Base-by-base conservation (phyloP, 2,113 vertebrate genomes). In the Ctenomys sociabilis region DNA sequence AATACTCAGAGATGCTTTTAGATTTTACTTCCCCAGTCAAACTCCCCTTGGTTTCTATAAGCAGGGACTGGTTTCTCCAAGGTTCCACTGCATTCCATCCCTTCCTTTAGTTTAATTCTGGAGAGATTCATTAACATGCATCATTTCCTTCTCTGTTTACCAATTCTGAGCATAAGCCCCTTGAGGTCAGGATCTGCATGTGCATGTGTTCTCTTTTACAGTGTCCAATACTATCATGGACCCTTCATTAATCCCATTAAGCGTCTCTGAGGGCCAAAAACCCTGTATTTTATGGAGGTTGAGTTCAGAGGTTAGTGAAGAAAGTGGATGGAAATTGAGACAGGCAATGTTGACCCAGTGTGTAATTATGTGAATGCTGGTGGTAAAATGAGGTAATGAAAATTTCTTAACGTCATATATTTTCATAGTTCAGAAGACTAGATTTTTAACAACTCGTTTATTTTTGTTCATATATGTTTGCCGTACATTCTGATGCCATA, bases 101-200 rank as follows among this genome's bases (percentile, higher is more conserved):
- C 37, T 57, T 86, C 24, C 28, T 91, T 92, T 78, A 72, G 32
- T 84, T n/a, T 68, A 43, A 68, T 49, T 68, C 22, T 64, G 88
- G 4, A 28, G 68, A 12, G 24, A 24, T 52, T 88, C 45, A 73
- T 78, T 81, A 54, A 30, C 54, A 10, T n/a, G 57, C 24, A 37
- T 9, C 72, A n/a, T 30, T 90, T 81, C 70, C 4, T 95, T 78
- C 19, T 63, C 4, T 45, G 1, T n/a, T 82, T 78, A 2, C 9
- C 10, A 9, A 61, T 61, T 3, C 86, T 89, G 72, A 89, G 59
- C 40, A 78, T 24, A 30, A 93, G 8, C 28, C 83, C 49, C 7
- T 52, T 49, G 40, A 83, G 11, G 4, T 61, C 22, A 85, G 7
- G 3, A 52, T 17, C 13, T 28, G 64, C 24, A 13, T 83, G 35